phyloP scores from a whole-genome alignment of 1,140 invertebrate genomes.

The Brachionus asplanchnoidis region DNA sequence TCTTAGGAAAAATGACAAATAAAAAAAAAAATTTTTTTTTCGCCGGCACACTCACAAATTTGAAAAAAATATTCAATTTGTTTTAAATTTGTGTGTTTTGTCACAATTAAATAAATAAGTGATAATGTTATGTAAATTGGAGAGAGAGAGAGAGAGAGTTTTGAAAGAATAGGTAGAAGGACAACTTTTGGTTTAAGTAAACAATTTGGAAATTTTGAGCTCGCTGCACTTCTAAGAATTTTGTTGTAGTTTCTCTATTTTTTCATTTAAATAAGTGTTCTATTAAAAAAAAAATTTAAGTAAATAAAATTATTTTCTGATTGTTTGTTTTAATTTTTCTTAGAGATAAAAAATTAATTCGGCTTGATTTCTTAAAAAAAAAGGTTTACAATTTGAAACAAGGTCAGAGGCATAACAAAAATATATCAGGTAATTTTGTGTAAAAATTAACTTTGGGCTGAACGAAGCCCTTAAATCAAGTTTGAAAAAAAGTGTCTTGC shows the following conservation, averaged over 20 bases:
- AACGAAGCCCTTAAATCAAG: too few relatives aligned
- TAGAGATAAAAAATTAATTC: not conserved
- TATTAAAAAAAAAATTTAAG: not conserved
- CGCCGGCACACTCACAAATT: not conserved
- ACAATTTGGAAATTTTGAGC: not conserved
- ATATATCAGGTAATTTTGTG: too few relatives aligned
- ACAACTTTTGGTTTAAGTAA: constrained; percentile 7
- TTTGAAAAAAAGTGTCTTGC: too few relatives aligned
- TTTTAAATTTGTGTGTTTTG: not conserved
- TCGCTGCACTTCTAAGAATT: constrained; percentile 10
- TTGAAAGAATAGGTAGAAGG: not conserved
- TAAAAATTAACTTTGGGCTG: too few relatives aligned
- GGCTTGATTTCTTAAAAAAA: not conserved
- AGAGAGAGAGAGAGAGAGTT: not conserved
- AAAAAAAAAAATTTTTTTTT: not conserved
- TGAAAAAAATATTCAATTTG: not conserved
- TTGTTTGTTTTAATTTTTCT: not conserved
- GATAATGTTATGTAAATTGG: not conserved
- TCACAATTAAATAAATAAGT: constrained; percentile 1
- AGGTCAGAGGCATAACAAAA: not conserved
- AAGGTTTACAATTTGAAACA: not conserved
- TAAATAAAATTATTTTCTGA: not conserved
- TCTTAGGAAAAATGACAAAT: not conserved
- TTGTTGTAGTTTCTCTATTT: not conserved
- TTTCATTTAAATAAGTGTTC: not conserved